phyloP scores from a whole-genome alignment of 2,113 vertebrate genomes.

The Sitta europaea region DNA sequence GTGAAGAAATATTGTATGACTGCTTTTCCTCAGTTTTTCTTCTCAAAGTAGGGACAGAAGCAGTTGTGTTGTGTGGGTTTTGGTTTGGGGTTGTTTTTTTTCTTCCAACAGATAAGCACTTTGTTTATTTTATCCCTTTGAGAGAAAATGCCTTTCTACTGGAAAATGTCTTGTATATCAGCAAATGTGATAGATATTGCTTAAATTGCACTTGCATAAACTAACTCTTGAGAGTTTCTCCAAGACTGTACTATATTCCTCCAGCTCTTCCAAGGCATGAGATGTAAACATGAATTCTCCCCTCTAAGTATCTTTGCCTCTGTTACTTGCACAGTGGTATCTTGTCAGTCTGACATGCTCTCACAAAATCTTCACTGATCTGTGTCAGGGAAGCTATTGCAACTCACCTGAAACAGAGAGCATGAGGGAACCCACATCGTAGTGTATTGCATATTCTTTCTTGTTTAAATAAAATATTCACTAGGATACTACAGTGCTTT shows the following conservation, averaged over 20 bases:
- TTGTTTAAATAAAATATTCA: background rate
- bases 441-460: background rate
- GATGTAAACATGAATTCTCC: background rate
- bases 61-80: background rate
- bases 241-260: background rate
- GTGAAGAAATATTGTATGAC: background rate
- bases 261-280: background rate
- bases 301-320: background rate
- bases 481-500: background rate
- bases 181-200: background rate
- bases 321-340: background rate
- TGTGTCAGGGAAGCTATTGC: background rate
- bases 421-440: rapidly evolving
- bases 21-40: background rate
- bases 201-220: background rate
- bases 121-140: background rate
- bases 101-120: background rate
- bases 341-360: background rate
- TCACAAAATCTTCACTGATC: background rate
- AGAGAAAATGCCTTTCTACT: background rate
- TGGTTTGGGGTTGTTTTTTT: background rate
- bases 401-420: background rate
- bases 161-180: background rate
- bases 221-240: background rate
- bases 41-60: background rate